These are phyloP conservation scores for Archaeoteleia sp. DNA, from an alignment of 2,888 invertebrate genomes.

Conservation along the genomic window DNA sequence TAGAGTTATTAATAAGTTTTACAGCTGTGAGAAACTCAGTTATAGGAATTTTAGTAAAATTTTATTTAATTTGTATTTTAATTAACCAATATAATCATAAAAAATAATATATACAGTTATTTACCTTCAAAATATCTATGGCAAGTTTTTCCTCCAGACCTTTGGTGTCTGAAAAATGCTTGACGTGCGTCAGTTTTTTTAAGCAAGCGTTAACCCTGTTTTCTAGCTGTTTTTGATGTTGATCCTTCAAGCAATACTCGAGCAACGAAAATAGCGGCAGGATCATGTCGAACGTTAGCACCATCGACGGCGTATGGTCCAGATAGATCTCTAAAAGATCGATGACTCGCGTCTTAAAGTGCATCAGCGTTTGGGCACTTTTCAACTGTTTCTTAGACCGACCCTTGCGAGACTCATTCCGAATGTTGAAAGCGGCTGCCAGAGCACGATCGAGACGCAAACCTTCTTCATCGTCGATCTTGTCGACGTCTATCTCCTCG, in stretches of 20 bases:
- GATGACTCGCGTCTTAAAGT: slow-evolving; percentile 84
- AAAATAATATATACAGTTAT: slow-evolving; percentile 4
- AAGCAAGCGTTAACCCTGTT: slow-evolving; percentile 79
- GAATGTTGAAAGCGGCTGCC: slow-evolving; percentile 83
- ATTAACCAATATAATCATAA: no score
- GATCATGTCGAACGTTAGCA: slow-evolving; percentile 82
- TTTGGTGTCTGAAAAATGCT: slow-evolving; percentile 78
- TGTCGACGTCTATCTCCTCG: slow-evolving; percentile 84
- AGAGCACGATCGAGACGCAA: slow-evolving; percentile 83
- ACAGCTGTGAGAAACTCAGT: no score
- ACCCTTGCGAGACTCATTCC: slow-evolving; percentile 69
- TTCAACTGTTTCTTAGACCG: slow-evolving; percentile 77
- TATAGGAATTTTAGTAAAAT: no score
- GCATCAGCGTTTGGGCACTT: slow-evolving; percentile 81
- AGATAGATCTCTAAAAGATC: slow-evolving; percentile 85
- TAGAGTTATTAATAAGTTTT: no score
- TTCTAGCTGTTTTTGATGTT: slow-evolving; percentile 81
- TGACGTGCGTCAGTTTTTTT: slow-evolving; percentile 78
- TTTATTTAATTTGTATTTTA: no score
- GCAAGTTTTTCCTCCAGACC: slow-evolving; percentile 78
- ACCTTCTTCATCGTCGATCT: slow-evolving; percentile 86
- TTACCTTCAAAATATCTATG: slow-evolving; percentile 74
- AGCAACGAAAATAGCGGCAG: slow-evolving; percentile 81
- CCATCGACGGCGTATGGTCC: slow-evolving; percentile 82
- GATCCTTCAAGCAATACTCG: slow-evolving; percentile 83